Conservation (phyloP, 2,113 vertebrate species). For the Coreoperca whiteheadi region DNA sequence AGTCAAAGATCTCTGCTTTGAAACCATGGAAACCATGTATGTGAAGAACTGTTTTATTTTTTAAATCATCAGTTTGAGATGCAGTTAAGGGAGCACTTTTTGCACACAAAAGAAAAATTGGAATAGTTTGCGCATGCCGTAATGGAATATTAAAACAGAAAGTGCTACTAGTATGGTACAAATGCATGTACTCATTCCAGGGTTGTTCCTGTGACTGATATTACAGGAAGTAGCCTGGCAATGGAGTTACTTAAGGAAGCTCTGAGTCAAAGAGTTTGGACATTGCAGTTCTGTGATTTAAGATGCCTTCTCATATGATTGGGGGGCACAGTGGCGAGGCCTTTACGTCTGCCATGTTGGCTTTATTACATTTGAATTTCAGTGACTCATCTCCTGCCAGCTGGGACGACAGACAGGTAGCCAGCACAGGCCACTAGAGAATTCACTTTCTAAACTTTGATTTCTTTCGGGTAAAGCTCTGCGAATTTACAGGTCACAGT, state of each 20-base stretch:
- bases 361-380: conserved; percentile 53
- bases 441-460: conserved; percentile 30
- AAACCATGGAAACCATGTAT: not conserved
- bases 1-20: not conserved
- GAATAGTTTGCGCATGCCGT: not conserved
- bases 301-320: conserved; percentile 17
- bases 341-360: conserved; percentile 18
- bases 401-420: conserved; percentile 28
- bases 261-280: conserved; percentile 16
- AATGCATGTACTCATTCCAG: not conserved
- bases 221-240: conserved; percentile 15
- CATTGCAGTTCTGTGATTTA: conserved; percentile 24
- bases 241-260: conserved; percentile 1
- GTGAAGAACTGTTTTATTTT: not conserved
- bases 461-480: not conserved
- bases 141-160: not conserved
- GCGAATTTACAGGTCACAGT: conserved; percentile 13
- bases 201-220: not conserved
- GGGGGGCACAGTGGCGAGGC: not conserved
- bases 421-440: not conserved
- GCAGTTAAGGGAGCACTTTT: not conserved
- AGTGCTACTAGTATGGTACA: not conserved
- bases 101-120: not conserved
- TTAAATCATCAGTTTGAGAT: not conserved
- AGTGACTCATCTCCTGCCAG: conserved; percentile 39